Conservation (phyloP, 2,888 invertebrate genomes). For the Latheticus oryzae region DNA sequence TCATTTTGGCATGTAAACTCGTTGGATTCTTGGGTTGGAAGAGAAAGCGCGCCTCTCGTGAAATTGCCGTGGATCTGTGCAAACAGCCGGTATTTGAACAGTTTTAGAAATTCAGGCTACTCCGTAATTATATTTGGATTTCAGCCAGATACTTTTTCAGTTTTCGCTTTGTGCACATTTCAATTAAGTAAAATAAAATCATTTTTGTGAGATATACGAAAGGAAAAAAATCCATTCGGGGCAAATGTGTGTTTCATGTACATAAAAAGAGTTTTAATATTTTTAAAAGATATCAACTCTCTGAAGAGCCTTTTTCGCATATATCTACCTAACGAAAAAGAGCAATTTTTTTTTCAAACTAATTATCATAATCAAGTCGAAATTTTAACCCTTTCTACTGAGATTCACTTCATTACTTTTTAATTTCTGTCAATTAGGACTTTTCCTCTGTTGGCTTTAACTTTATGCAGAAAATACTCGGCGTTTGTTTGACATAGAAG, state of each 20-base stretch:
- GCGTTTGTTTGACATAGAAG: slow-evolving; percentile 31
- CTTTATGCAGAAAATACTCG: slow-evolving; percentile 44
- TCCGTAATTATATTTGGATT: slow-evolving; percentile 56
- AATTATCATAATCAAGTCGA: slow-evolving; percentile 36
- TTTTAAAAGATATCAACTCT: slow-evolving; percentile 31
- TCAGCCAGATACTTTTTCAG: slow-evolving; percentile 57
- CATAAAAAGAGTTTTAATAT: slow-evolving; percentile 36
- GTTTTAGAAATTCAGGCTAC: slow-evolving; percentile 54
- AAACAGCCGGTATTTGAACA: slow-evolving; percentile 53
- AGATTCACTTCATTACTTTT: slow-evolving; percentile 49
- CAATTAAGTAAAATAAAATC: slow-evolving; percentile 51
- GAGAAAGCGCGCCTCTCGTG: slow-evolving; percentile 39
- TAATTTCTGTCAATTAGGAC: slow-evolving; percentile 50
- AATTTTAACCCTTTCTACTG: slow-evolving; percentile 41
- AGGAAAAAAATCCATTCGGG: slow-evolving; percentile 25
- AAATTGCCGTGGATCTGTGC: slow-evolving; percentile 50
- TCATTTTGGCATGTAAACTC: slow-evolving; percentile 37
- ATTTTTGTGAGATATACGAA: slow-evolving; percentile 23
- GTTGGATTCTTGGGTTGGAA: slow-evolving; percentile 32
- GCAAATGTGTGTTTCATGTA: slow-evolving; percentile 37
- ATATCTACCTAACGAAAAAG: slow-evolving; percentile 35
- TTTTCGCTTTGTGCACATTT: slow-evolving; percentile 58
- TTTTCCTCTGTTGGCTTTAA: slow-evolving; percentile 47
- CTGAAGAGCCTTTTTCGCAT: slow-evolving; percentile 34
- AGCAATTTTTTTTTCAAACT: slow-evolving; percentile 33